Conservation (phyloP, 2,888 invertebrate genomes). For the Campaea margaritaria region DNA sequence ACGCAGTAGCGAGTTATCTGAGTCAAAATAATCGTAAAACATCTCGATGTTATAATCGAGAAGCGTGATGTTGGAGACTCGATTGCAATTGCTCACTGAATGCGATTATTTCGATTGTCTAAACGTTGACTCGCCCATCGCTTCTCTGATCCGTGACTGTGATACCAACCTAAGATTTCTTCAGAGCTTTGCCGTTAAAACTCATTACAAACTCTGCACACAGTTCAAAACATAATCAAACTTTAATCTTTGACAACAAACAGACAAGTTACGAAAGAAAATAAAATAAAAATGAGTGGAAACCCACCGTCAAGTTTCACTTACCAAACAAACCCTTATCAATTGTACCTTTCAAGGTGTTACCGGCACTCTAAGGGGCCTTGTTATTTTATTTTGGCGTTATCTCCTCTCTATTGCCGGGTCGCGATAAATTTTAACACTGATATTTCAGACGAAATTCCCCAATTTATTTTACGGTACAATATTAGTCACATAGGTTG, state of each 20-base stretch:
- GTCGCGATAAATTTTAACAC: constrained; percentile 36
- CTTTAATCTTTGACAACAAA: not conserved
- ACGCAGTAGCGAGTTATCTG: too few relatives aligned
- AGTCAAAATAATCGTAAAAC: too few relatives aligned
- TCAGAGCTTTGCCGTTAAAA: not conserved
- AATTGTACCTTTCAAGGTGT: constrained; percentile 12
- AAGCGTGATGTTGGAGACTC: too few relatives aligned
- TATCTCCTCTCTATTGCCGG: constrained; percentile 45
- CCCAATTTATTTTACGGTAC: too few relatives aligned
- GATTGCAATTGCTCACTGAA: too few relatives aligned
- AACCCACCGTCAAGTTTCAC: constrained; percentile 7
- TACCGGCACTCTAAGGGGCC: constrained; percentile 30
- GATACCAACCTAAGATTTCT: too few relatives aligned
- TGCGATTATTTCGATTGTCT: too few relatives aligned
- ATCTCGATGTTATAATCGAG: too few relatives aligned
- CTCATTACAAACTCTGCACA: not conserved
- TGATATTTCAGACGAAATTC: not conserved
- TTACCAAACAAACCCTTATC: constrained; percentile 11
- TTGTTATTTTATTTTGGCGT: constrained; percentile 52
- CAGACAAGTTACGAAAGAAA: not conserved
- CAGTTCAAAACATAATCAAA: too few relatives aligned
- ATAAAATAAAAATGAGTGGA: not conserved
- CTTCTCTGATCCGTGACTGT: not conserved
- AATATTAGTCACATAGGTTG: too few relatives aligned
- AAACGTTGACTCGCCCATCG: not conserved